Base-by-base conservation (phyloP, 2,888 invertebrate genomes). In the Tenthredo mesomela region DNA sequence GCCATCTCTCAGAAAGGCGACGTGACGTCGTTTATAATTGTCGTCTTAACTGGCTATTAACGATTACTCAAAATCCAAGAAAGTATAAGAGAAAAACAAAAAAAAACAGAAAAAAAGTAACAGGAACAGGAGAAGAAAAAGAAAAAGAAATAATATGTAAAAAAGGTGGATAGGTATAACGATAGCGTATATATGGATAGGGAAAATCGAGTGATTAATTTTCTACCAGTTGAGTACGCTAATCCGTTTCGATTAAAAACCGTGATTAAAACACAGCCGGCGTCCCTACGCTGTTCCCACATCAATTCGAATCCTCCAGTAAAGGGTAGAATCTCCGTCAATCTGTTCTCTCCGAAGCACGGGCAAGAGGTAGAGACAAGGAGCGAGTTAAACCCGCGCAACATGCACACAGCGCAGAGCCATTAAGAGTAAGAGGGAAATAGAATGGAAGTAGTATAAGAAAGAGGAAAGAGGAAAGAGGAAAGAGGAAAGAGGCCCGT, bases 251-350 rank as follows among this genome's bases (percentile, higher is more conserved):
- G 82, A 82, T 82, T 70, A 50, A 61, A 80, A 80, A 33, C 40
- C 37, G 12, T 61, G 80, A 80, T 80, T 80, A 80, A 80, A 80
- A 80, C 15, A 21, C 80, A 61, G 21, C 61, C 40, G 40, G 80
- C 61, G 25, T 58, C 58, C 40, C 80, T 37, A 9, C 58, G 37
- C 40, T 33, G 88, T 89, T 89, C 89, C 87, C 90, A 89, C 90
- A 89, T 90, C 88, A 90, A 90, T 89, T 88, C 87, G 86, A 84
- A 85, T 83, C 87, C 50, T 77, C 43, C 77, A 70, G 83, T 78
- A 80, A 80, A 80, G 80, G 80, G 80, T 80, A 25, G 61, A 75
- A 86, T 86, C 86, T 88, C 85, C 87, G 89, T 89, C 89, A 87
- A 87, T 89, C 87, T 86, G 87, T 86, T 86, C 87, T 85, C 84